Percentiles rank a stretch among this genome's conserved stretches.
Evolutionary conservation across 2,797 vertebrate genomes (phyloP).

Genomic region (Discoglossus pictus): DNA sequence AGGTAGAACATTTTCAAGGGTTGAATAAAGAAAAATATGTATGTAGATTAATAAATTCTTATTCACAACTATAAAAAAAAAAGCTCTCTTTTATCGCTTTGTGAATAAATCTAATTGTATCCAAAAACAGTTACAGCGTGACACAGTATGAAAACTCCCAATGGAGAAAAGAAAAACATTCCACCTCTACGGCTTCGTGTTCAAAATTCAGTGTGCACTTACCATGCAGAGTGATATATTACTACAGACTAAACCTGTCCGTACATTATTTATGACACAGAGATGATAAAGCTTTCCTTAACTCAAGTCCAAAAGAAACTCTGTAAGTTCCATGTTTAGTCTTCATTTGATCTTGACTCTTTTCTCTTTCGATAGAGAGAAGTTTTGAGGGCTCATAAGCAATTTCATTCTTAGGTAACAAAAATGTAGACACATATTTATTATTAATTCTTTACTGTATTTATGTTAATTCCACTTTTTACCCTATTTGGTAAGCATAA

Average conservation of each 20-base stretch:
- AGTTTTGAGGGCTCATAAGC: not conserved
- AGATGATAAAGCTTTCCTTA: constrained; percentile 36
- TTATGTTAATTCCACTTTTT: too few relatives aligned
- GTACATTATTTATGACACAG: constrained; percentile 38
- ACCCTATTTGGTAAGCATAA: too few relatives aligned
- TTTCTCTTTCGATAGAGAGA: constrained; percentile 13
- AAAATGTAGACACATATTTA: too few relatives aligned
- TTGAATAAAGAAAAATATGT: too few relatives aligned
- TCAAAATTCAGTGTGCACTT: constrained; percentile 18
- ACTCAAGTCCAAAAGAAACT: constrained; percentile 36
- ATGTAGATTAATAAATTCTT: too few relatives aligned
- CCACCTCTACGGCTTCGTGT: not conserved
- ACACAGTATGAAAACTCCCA: not conserved
- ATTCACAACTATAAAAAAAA: too few relatives aligned
- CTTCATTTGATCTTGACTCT: constrained; percentile 15
- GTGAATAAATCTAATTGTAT: not conserved
- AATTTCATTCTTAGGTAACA: constrained; percentile 5
- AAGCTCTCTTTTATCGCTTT: too few relatives aligned
- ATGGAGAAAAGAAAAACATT: not conserved
- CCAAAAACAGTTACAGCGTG: not conserved
- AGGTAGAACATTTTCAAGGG: too few relatives aligned
- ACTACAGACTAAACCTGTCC: constrained; percentile 21
- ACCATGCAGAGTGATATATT: constrained; percentile 30
- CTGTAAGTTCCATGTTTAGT: constrained; percentile 34
- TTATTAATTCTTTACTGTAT: too few relatives aligned